Evolutionary conservation across 2,888 invertebrate genomes (phyloP).

Genomic region (Cerastoderma edule): DNA sequence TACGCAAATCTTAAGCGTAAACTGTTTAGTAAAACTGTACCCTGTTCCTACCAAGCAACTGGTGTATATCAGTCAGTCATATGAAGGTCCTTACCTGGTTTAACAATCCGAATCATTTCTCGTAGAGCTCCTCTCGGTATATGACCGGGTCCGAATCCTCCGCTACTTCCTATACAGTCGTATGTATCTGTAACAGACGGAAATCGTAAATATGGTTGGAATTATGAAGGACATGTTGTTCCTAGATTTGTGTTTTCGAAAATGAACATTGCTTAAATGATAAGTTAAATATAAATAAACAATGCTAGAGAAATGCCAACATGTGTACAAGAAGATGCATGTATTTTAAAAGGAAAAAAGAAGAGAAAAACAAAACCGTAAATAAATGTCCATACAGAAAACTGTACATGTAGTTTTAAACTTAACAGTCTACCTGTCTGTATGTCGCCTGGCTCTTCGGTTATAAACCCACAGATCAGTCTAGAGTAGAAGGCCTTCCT

Average conservation of each 20-base stretch:
- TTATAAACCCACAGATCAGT: conserved; percentile 6
- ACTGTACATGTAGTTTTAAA: too few species aligned
- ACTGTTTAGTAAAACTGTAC: background rate
- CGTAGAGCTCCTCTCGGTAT: conserved; percentile 16
- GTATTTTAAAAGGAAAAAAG: too few species aligned
- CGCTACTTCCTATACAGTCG: conserved; percentile 9
- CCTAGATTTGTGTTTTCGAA: too few species aligned
- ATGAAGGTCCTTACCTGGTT: background rate
- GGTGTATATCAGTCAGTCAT: background rate
- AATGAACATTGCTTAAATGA: too few species aligned
- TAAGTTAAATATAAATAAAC: too few species aligned
- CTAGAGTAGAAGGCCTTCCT: background rate
- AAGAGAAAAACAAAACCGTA: too few species aligned
- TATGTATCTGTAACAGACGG: background rate
- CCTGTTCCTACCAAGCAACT: background rate
- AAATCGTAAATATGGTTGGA: too few species aligned
- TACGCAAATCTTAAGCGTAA: background rate
- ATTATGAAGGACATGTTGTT: too few species aligned
- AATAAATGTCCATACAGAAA: too few species aligned
- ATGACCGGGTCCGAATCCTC: conserved; percentile 7
- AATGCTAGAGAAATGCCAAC: too few species aligned
- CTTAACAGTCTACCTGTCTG: background rate
- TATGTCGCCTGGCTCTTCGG: background rate
- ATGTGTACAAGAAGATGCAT: too few species aligned
- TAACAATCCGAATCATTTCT: conserved; percentile 16